These are phyloP conservation scores for Falco peregrinus DNA, from an alignment of 2,797 vertebrate genomes.

Conservation along the genomic window DNA sequence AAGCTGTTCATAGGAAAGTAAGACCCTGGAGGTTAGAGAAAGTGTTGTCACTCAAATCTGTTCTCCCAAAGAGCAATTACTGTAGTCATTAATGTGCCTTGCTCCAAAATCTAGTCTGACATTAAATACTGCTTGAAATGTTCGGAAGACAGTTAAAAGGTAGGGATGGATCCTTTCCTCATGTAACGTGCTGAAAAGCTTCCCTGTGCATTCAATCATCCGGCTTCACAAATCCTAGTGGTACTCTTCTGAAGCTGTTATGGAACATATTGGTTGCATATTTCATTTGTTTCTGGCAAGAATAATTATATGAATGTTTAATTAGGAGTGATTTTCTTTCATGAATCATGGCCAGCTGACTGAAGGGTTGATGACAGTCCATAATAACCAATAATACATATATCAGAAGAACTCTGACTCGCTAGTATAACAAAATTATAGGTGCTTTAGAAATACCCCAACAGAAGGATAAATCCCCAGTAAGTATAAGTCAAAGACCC, in stretches of 20 bases:
- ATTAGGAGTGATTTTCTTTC: conserved; percentile 65
- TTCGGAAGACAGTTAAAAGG: conserved; percentile 59
- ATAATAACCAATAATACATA: conserved; percentile 63
- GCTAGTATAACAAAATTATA: conserved; percentile 53
- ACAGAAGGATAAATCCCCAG: conserved; percentile 44
- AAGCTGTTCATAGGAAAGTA: conserved; percentile 52
- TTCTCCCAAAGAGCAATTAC: conserved; percentile 63
- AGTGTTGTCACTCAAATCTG: conserved; percentile 69
- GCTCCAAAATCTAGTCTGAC: conserved; percentile 48
- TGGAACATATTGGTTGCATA: conserved; percentile 68
- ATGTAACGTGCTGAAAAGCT: conserved; percentile 49
- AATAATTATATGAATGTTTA: conserved; percentile 70
- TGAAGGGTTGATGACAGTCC: conserved; percentile 66
- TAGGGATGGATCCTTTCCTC: conserved; percentile 41
- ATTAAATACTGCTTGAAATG: conserved; percentile 65
- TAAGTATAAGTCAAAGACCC: conserved; percentile 42
- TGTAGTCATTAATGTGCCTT: conserved; percentile 37
- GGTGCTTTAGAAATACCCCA: conserved; percentile 34
- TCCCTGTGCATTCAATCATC: conserved; percentile 53
- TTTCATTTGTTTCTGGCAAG: conserved; percentile 71
- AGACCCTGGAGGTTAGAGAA: conserved; percentile 62
- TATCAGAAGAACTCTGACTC: conserved; percentile 37
- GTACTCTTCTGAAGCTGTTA: conserved; percentile 53
- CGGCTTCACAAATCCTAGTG: conserved; percentile 58
- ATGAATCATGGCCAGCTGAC: conserved; percentile 65